Conservation (phyloP, 2,797 vertebrate genomes). For the Cottoperca gobio region DNA sequence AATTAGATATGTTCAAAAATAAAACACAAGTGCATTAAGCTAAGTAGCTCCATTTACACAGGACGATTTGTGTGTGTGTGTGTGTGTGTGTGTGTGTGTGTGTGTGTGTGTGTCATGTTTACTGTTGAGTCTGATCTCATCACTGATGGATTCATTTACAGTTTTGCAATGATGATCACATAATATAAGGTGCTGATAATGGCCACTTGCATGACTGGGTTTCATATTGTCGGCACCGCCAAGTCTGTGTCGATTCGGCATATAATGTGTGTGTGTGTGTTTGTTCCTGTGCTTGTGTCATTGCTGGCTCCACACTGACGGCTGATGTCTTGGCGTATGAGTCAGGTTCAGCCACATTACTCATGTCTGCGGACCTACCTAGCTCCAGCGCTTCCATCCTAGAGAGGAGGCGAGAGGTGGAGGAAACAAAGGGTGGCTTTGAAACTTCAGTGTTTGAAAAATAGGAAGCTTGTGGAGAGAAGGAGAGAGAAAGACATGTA, state of each 20-base stretch:
- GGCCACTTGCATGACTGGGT: constrained; percentile 46
- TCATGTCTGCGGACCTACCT: constrained; percentile 81
- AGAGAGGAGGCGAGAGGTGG: constrained; percentile 17
- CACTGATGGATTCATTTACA: constrained; percentile 52
- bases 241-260: constrained; percentile 63
- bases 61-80: neutral
- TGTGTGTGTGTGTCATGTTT: constrained; percentile 45
- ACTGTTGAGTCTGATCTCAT: constrained; percentile 70
- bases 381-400: constrained; percentile 60
- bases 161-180: constrained; percentile 60
- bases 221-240: constrained; percentile 64
- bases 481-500: constrained; percentile 4
- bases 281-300: constrained; percentile 68
- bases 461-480: neutral
- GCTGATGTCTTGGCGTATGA: constrained; percentile 75
- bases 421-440: constrained; percentile 18
- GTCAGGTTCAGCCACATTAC: constrained; percentile 78
- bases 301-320: constrained; percentile 78
- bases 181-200: constrained; percentile 61
- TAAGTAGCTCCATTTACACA: neutral
- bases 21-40: neutral
- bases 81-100: neutral
- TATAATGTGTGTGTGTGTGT: constrained; percentile 48
- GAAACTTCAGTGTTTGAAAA: neutral
- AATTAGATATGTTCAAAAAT: neutral